Percentiles rank a stretch among this genome's conserved stretches.
These are phyloP conservation scores for Neelides sp. DNA, from an alignment of 1,140 invertebrate species.

Conservation along the genomic window DNA sequence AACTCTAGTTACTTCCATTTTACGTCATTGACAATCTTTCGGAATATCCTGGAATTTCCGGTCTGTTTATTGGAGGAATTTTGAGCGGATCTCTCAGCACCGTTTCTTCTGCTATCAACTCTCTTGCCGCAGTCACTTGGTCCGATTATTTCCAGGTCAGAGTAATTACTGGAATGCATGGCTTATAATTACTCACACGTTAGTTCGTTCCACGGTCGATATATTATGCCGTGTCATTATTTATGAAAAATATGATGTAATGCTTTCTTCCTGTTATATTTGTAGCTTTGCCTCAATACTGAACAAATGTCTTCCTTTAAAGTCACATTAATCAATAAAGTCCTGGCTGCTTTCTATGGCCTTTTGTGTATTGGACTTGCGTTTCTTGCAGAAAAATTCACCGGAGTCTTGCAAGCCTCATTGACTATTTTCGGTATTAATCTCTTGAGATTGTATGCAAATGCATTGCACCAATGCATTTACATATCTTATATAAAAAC, in stretches of 20 bases:
- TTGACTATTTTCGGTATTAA: slow-evolving; percentile 68
- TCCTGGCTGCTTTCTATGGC: slow-evolving; percentile 54
- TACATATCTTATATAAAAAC: no score
- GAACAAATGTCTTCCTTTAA: slow-evolving; percentile 2
- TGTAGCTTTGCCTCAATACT: background rate
- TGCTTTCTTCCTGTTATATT: background rate
- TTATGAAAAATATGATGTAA: background rate
- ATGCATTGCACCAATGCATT: no score
- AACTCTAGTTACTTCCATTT: slow-evolving; percentile 54
- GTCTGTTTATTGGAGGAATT: slow-evolving; percentile 68
- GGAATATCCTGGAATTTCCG: slow-evolving; percentile 54
- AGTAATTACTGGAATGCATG: background rate
- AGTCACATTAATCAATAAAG: slow-evolving; percentile 37
- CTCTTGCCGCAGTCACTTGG: slow-evolving; percentile 70
- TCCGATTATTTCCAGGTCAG: slow-evolving; percentile 59
- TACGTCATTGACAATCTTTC: slow-evolving; percentile 65
- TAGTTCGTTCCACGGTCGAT: background rate
- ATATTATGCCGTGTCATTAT: background rate
- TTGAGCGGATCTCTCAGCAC: slow-evolving; percentile 75
- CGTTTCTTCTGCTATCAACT: slow-evolving; percentile 70
- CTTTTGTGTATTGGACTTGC: slow-evolving; percentile 54
- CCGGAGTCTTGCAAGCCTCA: slow-evolving; percentile 56
- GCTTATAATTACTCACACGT: slow-evolving; percentile 4
- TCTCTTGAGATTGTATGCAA: no score
- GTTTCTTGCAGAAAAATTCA: slow-evolving; percentile 57